phyloP scores from a whole-genome alignment of 2,888 invertebrate genomes.

The Helobdella robusta region DNA sequence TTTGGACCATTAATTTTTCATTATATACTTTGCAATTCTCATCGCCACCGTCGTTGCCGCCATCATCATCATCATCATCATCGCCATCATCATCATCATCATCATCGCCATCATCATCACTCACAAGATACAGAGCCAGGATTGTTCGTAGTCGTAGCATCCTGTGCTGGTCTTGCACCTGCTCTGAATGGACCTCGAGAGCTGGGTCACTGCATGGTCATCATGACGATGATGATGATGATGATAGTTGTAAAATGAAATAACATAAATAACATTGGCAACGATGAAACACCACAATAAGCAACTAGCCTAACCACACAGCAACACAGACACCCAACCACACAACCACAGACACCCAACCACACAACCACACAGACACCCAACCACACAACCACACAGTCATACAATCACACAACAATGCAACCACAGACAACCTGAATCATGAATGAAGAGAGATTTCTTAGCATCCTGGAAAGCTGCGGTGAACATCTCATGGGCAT shows the following conservation, averaged over 20 bases:
- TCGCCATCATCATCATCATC: neutral
- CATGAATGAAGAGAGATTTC: conserved; percentile 30
- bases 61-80: neutral
- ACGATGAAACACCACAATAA: neutral
- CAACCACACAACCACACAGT: neutral
- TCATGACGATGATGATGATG: neutral
- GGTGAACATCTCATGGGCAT: conserved; percentile 34
- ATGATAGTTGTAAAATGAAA: neutral
- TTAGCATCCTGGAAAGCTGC: conserved; percentile 30
- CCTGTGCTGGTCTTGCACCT: conserved; percentile 52
- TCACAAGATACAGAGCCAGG: conserved; percentile 57
- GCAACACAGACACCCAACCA: neutral
- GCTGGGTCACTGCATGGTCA: conserved; percentile 52
- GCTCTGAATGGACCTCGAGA: conserved; percentile 55
- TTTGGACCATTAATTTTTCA: too few species aligned
- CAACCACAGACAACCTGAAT: conserved; percentile 24
- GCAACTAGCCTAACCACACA: neutral
- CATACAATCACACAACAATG: neutral
- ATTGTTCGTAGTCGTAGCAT: conserved; percentile 56
- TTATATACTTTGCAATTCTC: too few species aligned
- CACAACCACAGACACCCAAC: neutral
- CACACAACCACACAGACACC: neutral
- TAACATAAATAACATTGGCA: neutral
- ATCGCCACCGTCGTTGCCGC: too few species aligned
- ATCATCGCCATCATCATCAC: conserved; percentile 34